These are phyloP conservation scores for Stictocephala bisonia DNA, from an alignment of 2,888 invertebrate species.

Conservation along the genomic window DNA sequence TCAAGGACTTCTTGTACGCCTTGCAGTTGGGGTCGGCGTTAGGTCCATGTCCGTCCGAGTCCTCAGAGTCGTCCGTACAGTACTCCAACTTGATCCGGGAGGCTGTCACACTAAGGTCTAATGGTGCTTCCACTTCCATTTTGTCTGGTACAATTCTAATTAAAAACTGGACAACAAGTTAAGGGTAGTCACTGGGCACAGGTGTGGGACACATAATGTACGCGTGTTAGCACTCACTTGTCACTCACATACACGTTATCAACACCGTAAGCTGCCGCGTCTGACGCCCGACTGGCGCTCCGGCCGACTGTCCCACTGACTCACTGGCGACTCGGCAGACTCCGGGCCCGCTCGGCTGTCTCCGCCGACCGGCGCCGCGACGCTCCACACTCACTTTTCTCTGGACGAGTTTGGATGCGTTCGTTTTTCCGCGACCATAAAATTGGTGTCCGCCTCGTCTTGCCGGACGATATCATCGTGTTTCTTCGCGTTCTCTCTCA, in stretches of 20 bases:
- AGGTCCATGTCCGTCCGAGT: constrained; percentile 59
- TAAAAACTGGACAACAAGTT: not conserved
- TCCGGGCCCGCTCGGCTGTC: constrained; percentile 56
- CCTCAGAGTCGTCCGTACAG: constrained; percentile 59
- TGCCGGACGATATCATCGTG: too few species aligned
- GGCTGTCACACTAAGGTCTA: constrained; percentile 78
- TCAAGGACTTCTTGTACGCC: constrained; percentile 91
- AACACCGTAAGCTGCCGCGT: constrained; percentile 50
- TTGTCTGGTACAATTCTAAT: not conserved
- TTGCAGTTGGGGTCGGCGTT: constrained; percentile 64
- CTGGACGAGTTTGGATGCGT: too few species aligned
- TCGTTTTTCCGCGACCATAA: too few species aligned
- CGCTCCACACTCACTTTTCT: not conserved
- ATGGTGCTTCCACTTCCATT: constrained; percentile 73
- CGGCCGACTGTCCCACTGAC: constrained; percentile 62
- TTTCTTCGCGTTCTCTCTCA: too few species aligned
- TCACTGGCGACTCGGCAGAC: constrained; percentile 58
- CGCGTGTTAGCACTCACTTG: not conserved
- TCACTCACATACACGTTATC: constrained; percentile 6
- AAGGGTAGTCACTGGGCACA: constrained; percentile 8
- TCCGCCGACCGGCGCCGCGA: constrained; percentile 35
- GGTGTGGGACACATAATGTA: not conserved
- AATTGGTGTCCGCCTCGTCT: too few species aligned
- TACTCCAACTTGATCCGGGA: constrained; percentile 57
- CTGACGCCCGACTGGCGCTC: constrained; percentile 56